These are phyloP conservation scores for Leptodactylus fallax DNA, from an alignment of 2,797 vertebrate species.

Conservation along the genomic window DNA sequence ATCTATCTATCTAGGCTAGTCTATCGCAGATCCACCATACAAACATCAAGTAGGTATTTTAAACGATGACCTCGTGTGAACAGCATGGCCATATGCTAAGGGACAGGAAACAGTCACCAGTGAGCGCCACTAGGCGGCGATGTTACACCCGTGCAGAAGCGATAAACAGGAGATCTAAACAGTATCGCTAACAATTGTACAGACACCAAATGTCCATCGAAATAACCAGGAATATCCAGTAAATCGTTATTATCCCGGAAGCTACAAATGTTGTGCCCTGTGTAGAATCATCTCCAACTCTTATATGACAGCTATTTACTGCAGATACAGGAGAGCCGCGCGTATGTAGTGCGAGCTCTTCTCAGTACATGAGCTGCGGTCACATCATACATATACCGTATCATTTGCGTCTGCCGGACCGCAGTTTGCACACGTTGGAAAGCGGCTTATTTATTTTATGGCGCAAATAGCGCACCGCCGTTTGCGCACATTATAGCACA, in stretches of 20 bases:
- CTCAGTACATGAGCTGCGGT: too few relatives aligned
- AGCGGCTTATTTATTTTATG: background rate
- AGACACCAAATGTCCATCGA: background rate
- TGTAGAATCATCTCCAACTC: background rate
- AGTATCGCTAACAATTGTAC: too few relatives aligned
- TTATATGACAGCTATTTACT: background rate
- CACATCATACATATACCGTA: too few relatives aligned
- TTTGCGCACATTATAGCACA: too few relatives aligned
- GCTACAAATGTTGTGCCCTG: background rate
- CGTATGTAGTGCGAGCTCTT: too few relatives aligned
- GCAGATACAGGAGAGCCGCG: too few relatives aligned
- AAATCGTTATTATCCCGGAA: background rate
- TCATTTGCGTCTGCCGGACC: too few relatives aligned
- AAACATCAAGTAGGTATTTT: background rate
- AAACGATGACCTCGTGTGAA: background rate
- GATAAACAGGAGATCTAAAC: background rate
- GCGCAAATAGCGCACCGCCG: too few relatives aligned
- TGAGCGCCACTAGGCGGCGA: background rate
- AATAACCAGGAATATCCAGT: background rate
- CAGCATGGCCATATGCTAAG: background rate
- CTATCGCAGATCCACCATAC: too few relatives aligned
- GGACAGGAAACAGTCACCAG: background rate
- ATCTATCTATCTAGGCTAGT: background rate
- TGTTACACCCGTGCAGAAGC: background rate
- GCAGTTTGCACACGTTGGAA: background rate